Percentiles rank a stretch among this genome's conserved stretches.
Conservation (phyloP, 2,113 vertebrate species). For the Chloropsis cyanopogon region DNA sequence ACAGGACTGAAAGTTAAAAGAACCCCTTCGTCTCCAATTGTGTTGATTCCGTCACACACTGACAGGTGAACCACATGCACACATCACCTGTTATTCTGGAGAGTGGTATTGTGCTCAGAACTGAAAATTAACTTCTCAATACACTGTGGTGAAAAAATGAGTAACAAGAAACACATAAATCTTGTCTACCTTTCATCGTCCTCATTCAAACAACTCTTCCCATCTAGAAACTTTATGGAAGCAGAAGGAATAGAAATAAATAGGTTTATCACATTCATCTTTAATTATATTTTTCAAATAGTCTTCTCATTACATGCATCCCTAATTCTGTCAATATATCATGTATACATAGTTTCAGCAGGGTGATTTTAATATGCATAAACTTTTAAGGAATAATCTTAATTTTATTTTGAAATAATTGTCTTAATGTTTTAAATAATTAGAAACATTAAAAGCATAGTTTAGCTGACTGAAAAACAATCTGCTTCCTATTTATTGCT, state of each 20-base stretch:
- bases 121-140: neutral
- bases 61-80: neutral
- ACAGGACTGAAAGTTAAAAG: neutral
- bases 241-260: neutral
- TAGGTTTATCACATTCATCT: neutral
- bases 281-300: neutral
- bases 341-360: neutral
- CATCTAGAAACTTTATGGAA: neutral
- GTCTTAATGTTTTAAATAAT: neutral
- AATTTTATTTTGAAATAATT: neutral
- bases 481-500: neutral
- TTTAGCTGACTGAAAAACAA: neutral
- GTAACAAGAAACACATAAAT: neutral
- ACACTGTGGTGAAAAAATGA: neutral
- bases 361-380: neutral
- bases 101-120: neutral
- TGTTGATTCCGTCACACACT: neutral
- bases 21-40: neutral
- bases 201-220: neutral
- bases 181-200: neutral
- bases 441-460: neutral
- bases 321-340: neutral
- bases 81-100: neutral
- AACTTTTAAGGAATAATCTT: neutral
- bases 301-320: neutral